phyloP scores from a whole-genome alignment of 2,113 vertebrate genomes.

The Corythaixoides concolor region DNA sequence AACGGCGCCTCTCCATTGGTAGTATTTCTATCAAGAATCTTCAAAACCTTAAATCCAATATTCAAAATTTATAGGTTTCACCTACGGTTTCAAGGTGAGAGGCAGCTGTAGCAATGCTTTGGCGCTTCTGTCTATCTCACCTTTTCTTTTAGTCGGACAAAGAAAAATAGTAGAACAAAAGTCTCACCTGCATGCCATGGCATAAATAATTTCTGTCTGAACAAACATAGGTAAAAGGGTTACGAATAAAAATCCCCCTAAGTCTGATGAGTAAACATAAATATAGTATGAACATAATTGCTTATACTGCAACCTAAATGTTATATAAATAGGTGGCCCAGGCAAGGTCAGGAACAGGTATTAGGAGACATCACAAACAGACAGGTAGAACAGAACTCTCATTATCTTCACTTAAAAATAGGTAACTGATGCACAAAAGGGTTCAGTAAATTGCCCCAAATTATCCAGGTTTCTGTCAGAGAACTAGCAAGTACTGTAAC shows the following conservation, averaged over 20 bases:
- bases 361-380: not conserved
- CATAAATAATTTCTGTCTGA: not conserved
- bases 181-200: not conserved
- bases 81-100: constrained; percentile 53
- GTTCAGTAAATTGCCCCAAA: not conserved
- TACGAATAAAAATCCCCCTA: not conserved
- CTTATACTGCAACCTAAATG: not conserved
- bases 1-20: constrained; percentile 34
- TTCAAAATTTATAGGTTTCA: constrained; percentile 50
- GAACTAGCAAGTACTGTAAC: not conserved
- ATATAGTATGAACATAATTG: not conserved
- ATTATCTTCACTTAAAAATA: constrained; percentile 2
- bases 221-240: not conserved
- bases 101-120: not conserved
- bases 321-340: not conserved
- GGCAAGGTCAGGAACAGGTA: not conserved
- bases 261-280: not conserved
- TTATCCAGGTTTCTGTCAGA: not conserved
- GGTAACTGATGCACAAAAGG: not conserved
- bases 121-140: not conserved
- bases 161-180: not conserved
- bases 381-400: not conserved
- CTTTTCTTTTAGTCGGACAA: not conserved
- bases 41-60: constrained; percentile 45
- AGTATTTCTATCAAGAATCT: constrained; percentile 60